A percentile compares a stretch with the other conserved stretches of the same genome.
These are phyloP conservation scores for Hartigia nigra DNA, from an alignment of 2,888 invertebrate genomes.

Conservation along the genomic window DNA sequence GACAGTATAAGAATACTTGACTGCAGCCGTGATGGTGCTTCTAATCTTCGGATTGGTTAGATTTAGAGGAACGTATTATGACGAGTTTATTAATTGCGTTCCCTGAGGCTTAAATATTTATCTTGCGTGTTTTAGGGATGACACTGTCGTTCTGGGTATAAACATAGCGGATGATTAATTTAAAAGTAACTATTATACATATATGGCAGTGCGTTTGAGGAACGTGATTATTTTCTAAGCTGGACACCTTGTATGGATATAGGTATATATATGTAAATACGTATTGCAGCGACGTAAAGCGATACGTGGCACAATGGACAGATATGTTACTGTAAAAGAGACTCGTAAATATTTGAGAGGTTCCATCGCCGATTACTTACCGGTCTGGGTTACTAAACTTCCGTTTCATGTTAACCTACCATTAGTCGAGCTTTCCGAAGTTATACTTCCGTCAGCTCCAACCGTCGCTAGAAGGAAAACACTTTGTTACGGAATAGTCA, in stretches of 20 bases:
- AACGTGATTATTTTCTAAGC: neutral
- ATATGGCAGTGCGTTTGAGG: neutral
- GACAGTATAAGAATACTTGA: slow-evolving; percentile 12
- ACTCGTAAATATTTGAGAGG: slow-evolving; percentile 42
- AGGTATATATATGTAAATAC: no score
- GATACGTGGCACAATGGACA: neutral
- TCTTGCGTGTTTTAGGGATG: neutral
- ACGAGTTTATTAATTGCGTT: neutral
- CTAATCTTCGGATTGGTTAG: neutral
- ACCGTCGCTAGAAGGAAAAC: neutral
- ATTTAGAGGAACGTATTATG: neutral
- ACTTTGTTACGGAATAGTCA: neutral
- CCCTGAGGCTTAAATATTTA: no score
- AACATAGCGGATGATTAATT: neutral
- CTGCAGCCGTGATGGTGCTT: neutral
- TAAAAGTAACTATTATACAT: neutral
- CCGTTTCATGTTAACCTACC: slow-evolving; percentile 37
- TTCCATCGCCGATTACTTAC: slow-evolving; percentile 40
- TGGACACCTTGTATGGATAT: neutral
- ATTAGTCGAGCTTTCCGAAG: slow-evolving; percentile 36
- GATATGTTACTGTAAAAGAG: neutral
- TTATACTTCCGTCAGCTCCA: slow-evolving; percentile 16
- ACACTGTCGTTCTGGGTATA: neutral
- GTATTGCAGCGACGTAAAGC: neutral
- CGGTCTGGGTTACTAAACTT: slow-evolving; percentile 41